phyloP scores from a whole-genome alignment of 1,140 invertebrate species.

The Camponotus floridanus region DNA sequence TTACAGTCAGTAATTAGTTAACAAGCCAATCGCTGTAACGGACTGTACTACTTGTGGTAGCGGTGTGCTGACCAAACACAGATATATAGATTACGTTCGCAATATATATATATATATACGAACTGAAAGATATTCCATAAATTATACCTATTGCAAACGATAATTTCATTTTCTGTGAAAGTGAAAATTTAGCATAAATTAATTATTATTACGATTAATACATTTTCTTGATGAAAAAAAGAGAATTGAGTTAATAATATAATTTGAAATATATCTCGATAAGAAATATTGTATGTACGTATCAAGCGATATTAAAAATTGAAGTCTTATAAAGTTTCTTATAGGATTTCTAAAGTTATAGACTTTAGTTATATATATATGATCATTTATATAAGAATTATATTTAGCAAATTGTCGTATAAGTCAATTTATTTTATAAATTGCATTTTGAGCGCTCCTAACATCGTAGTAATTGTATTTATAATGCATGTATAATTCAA shows the following conservation, averaged over 20 bases:
- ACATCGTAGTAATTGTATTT: too few relatives aligned
- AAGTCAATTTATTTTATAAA: too few relatives aligned
- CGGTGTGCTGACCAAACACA: background rate
- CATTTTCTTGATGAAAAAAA: background rate
- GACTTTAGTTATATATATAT: background rate
- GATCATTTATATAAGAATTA: background rate
- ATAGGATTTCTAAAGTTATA: background rate
- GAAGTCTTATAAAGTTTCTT: background rate
- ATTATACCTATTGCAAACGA: slow-evolving; percentile 18
- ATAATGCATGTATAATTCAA: background rate
- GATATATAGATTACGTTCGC: background rate
- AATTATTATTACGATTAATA: slow-evolving; percentile 18
- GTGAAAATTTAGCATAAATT: slow-evolving; percentile 3
- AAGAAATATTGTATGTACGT: background rate
- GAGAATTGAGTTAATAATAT: background rate
- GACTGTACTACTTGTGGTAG: slow-evolving; percentile 38
- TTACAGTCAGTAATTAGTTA: slow-evolving; percentile 58
- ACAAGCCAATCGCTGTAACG: slow-evolving; percentile 61
- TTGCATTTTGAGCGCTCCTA: too few relatives aligned
- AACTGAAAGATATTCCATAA: slow-evolving; percentile 16
- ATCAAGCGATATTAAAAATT: background rate
- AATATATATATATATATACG: background rate
- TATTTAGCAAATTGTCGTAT: too few relatives aligned
- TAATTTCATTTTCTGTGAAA: slow-evolving; percentile 1
- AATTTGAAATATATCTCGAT: background rate